Conservation (phyloP, 2,113 vertebrate genomes). For the Bubo blakistoni region DNA sequence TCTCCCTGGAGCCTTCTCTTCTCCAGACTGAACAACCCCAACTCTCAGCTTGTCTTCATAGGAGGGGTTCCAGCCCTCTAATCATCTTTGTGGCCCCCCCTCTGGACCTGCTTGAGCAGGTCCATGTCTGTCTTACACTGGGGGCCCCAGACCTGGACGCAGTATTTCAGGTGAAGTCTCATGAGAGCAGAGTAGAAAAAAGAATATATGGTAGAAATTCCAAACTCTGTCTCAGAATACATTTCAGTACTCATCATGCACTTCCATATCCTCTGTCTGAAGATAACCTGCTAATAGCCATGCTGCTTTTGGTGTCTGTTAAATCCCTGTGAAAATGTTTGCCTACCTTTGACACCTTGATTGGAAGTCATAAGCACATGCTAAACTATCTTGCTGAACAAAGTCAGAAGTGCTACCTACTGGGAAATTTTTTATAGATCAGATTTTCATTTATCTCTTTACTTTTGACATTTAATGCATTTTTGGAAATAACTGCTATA, state of each 20-base stretch:
- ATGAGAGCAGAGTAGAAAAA: not conserved
- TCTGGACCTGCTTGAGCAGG: fast-evolving
- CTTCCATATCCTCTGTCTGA: not conserved
- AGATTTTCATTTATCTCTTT: not conserved
- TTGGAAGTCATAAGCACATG: not conserved
- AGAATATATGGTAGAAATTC: not conserved
- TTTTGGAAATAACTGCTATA: not conserved
- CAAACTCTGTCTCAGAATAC: not conserved
- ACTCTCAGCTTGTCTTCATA: not conserved
- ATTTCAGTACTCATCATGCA: not conserved
- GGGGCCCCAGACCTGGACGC: fast-evolving
- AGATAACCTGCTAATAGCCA: not conserved
- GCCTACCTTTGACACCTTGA: not conserved
- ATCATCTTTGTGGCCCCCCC: not conserved
- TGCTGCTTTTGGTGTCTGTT: not conserved
- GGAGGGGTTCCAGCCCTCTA: not conserved
- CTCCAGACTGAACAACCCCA: not conserved
- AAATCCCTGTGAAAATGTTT: not conserved
- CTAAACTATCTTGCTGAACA: not conserved
- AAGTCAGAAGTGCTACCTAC: not conserved
- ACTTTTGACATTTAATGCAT: not conserved
- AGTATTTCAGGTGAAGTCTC: not conserved
- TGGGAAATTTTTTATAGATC: not conserved
- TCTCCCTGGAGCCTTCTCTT: fast-evolving
- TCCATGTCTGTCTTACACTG: not conserved